phyloP scores from a whole-genome alignment of 2,888 invertebrate genomes.

The Sycophila texana region DNA sequence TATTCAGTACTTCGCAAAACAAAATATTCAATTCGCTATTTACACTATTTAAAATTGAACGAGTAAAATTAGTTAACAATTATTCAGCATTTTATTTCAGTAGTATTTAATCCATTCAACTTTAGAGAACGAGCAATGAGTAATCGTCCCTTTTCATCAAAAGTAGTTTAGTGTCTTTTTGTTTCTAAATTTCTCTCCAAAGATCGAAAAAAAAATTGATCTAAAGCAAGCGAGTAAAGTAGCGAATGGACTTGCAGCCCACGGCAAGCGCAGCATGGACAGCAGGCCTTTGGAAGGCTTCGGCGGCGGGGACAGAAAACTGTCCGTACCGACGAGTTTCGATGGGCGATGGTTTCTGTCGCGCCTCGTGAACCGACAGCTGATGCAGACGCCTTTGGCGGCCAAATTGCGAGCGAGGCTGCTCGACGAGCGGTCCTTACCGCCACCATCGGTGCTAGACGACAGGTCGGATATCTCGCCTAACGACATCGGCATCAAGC shows the following conservation, averaged over 20 bases:
- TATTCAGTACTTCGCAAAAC: no score
- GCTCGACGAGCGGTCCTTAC: background rate
- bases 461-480: slow-evolving; percentile 3
- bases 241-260: slow-evolving; percentile 76
- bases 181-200: no score
- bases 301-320: slow-evolving; percentile 1
- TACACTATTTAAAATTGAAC: no score
- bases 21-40: no score
- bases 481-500: background rate
- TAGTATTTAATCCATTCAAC: no score
- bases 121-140: no score
- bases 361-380: slow-evolving; percentile 61
- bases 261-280: slow-evolving; percentile 79
- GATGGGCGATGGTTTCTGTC: slow-evolving; percentile 62
- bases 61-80: no score
- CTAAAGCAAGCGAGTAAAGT: no score
- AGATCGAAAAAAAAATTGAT: no score
- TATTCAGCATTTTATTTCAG: no score
- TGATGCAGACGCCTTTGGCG: slow-evolving; percentile 39
- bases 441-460: slow-evolving; percentile 4
- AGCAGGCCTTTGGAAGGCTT: slow-evolving; percentile 23
- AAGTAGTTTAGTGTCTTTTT: no score
- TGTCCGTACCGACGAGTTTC: slow-evolving; percentile 40
- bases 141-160: no score
- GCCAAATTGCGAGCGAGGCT: slow-evolving; percentile 24